Evolutionary conservation across 2,888 invertebrate genomes (phyloP).

Genomic region (Lasius platythorax): DNA sequence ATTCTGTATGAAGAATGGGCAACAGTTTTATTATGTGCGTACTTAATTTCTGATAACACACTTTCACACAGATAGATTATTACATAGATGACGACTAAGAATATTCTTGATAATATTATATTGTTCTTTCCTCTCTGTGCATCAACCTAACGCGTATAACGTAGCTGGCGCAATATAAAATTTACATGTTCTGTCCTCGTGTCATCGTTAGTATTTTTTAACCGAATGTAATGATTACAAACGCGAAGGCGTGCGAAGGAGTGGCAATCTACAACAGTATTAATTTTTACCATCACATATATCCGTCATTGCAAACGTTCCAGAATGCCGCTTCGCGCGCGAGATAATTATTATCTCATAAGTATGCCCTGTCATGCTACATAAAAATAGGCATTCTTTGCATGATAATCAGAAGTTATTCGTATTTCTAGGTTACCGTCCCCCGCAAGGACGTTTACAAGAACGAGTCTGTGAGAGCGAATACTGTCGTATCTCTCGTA

Average conservation of each 20-base stretch:
- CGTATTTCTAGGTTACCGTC: slow-evolving; percentile 44
- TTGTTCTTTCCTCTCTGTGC: background rate
- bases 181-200: slow-evolving; percentile 46
- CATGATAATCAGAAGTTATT: slow-evolving; percentile 56
- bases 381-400: slow-evolving; percentile 57
- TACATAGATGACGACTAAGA: background rate
- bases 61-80: background rate
- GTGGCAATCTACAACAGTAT: slow-evolving; percentile 61
- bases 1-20: background rate
- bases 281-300: slow-evolving; percentile 61
- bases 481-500: background rate
- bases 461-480: background rate
- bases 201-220: slow-evolving; percentile 30
- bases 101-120: background rate
- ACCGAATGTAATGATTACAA: slow-evolving; percentile 32
- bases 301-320: slow-evolving; percentile 42
- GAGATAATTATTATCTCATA: slow-evolving; percentile 64
- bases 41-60: background rate
- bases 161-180: slow-evolving; percentile 41
- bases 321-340: slow-evolving; percentile 56
- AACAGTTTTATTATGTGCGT: background rate
- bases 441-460: background rate
- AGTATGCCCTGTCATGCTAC: background rate
- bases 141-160: slow-evolving; percentile 35
- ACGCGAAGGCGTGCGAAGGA: slow-evolving; percentile 27